Base-by-base conservation (phyloP, 1,140 invertebrate species). In the Zaprionus capensis region DNA sequence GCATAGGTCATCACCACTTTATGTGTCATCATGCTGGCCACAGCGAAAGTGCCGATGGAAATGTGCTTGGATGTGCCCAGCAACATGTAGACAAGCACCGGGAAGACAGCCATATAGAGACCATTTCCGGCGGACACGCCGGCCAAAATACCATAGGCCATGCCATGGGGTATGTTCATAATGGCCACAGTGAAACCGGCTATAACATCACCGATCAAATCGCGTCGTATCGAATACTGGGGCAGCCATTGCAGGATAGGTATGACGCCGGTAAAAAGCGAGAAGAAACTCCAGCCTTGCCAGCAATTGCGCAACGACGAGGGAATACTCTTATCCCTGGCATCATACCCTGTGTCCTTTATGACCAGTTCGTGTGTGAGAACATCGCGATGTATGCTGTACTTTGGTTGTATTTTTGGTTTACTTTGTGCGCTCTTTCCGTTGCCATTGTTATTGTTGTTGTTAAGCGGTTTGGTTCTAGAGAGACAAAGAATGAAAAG, bases 81-180 rank as follows among this genome's bases (percentile, higher is more conserved):
- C 55, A 99, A 93, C 62, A 97, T 95, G 92, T 99, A 99, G 5
- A 98, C 94, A 1, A 99, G 92, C 0, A 98, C 96, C 3, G 98
- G 97, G 93, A 99, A 98, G 82, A 99, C 97, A 1, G 98, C 98
- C 95, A 98, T 98, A 92, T 99, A 99, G 4, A 99, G 95, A 5
- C 98, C 98, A 65, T 96, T 95, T 34, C 99, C 96, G 0, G 98
- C 96, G 1, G 96, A 96, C 1, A 99, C 95, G 71, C 96, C 96
- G 0, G 96, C 97, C 53, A 99, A 92, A 61, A 99, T 93, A 7
- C 97, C 97, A 93, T 99, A 99, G 0, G 97, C 91, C 91, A 92
- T 93, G 95, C 96, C 97, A 94, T 98, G 98, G 1, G 98, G 97
- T 92, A 99, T 98, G 85, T 98, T 97, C 96, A 99, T 97, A 71